Evolutionary conservation across 2,888 invertebrate species (phyloP).

Genomic region (Lomographa bimaculata): DNA sequence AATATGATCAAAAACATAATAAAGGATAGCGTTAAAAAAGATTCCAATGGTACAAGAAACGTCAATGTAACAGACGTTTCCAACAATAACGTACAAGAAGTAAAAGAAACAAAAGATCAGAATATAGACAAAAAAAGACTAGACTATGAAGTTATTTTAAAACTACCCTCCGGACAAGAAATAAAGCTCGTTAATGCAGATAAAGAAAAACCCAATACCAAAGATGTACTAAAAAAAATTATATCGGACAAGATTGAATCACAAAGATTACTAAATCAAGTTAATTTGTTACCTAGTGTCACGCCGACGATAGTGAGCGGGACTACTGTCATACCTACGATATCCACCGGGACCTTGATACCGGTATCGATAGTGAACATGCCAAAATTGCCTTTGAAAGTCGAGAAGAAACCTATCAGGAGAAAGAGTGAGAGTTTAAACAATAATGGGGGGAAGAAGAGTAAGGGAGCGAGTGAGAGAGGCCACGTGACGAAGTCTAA

Average conservation of each 20-base stretch:
- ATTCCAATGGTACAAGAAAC: neutral
- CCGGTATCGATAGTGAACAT: slow-evolving; percentile 56
- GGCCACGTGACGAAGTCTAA: no score
- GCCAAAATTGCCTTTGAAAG: slow-evolving; percentile 51
- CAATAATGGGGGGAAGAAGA: slow-evolving; percentile 10
- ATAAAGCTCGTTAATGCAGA: slow-evolving; percentile 63
- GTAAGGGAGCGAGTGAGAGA: no score
- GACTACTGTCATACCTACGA: slow-evolving; percentile 45
- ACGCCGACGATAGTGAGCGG: slow-evolving; percentile 47
- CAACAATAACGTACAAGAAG: no score
- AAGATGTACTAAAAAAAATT: slow-evolving; percentile 58
- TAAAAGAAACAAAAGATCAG: neutral
- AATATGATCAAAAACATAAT: slow-evolving; percentile 1
- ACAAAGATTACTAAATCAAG: slow-evolving; percentile 26
- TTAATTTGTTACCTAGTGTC: slow-evolving; percentile 37
- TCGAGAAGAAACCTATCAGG: slow-evolving; percentile 42
- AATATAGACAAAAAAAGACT: slow-evolving; percentile 36
- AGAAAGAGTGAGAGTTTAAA: slow-evolving; percentile 35
- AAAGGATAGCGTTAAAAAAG: neutral
- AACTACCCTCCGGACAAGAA: slow-evolving; percentile 64
- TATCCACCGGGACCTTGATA: slow-evolving; percentile 56
- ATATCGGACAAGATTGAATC: slow-evolving; percentile 55
- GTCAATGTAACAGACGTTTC: no score
- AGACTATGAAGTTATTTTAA: slow-evolving; percentile 69
- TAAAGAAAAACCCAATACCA: slow-evolving; percentile 43